phyloP scores from a whole-genome alignment of 2,888 invertebrate genomes.

The Orthosia gracilis region DNA sequence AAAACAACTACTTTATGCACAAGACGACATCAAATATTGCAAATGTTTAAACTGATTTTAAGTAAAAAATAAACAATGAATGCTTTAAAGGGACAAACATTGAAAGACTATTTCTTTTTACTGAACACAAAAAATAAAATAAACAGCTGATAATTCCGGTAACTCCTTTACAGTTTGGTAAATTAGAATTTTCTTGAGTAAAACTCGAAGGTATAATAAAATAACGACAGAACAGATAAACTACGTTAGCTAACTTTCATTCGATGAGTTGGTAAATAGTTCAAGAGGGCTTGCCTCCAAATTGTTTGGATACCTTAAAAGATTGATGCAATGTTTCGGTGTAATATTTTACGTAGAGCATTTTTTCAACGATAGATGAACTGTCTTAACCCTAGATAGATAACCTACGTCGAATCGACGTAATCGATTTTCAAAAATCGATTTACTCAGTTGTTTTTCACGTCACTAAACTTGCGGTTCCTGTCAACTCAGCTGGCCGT shows the following conservation, averaged over 20 bases:
- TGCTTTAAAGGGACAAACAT: constrained; percentile 43
- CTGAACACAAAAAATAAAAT: constrained; percentile 39
- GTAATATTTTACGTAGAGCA: constrained; percentile 7
- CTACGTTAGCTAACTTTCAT: constrained; percentile 15
- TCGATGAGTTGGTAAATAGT: constrained; percentile 39
- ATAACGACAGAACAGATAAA: constrained; percentile 19
- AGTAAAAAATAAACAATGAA: constrained; percentile 46
- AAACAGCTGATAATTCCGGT: constrained; percentile 26
- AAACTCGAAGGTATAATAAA: constrained; percentile 23
- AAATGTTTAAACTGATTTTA: constrained; percentile 18
- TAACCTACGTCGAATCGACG: constrained; percentile 12
- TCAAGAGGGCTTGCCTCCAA: constrained; percentile 17
- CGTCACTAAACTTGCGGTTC: constrained; percentile 2
- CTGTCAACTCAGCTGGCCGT: neutral
- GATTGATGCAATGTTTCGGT: constrained; percentile 21
- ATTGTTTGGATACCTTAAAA: constrained; percentile 30
- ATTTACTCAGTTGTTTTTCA: constrained; percentile 2
- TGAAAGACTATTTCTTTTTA: constrained; percentile 50
- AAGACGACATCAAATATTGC: constrained; percentile 75
- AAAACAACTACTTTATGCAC: constrained; percentile 76
- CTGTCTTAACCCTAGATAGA: constrained; percentile 1
- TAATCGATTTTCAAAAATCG: constrained; percentile 8
- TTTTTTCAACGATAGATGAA: constrained; percentile 1
- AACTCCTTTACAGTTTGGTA: constrained; percentile 61
- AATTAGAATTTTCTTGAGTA: constrained; percentile 22